Percentiles rank a stretch among this genome's conserved stretches.
Conservation (phyloP, 1,140 invertebrate species). For the Bursaphelenchus mucronatus region DNA sequence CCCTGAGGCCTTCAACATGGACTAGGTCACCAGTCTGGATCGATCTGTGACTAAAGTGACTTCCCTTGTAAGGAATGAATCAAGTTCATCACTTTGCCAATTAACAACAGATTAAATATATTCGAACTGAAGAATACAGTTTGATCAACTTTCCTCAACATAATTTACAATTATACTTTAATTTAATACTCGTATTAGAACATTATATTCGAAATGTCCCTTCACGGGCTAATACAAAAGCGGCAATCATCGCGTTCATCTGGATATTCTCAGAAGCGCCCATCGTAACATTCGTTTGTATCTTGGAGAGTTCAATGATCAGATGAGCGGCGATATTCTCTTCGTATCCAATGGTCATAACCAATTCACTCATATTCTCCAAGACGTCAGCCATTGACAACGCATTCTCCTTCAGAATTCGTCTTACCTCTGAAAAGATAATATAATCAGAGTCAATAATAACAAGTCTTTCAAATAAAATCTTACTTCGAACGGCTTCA, state of each 20-base stretch:
- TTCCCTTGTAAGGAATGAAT: too few relatives aligned
- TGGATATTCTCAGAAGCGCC: conserved; percentile 52
- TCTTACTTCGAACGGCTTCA: conserved; percentile 35
- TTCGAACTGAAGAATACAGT: too few relatives aligned
- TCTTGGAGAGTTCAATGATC: conserved; percentile 36
- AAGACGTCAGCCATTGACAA: conserved; percentile 50
- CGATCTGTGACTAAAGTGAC: too few relatives aligned
- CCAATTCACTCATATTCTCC: conserved; percentile 42
- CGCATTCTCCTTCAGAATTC: conserved; percentile 32
- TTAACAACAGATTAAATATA: too few relatives aligned
- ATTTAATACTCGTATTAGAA: too few relatives aligned
- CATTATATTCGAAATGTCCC: conserved; percentile 13
- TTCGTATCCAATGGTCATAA: conserved; percentile 39
- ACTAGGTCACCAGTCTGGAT: too few relatives aligned
- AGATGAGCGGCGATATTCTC: conserved; percentile 30
- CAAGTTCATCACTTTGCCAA: too few relatives aligned
- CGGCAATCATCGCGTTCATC: conserved; percentile 36
- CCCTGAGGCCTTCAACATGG: too few relatives aligned
- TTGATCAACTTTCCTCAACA: too few relatives aligned
- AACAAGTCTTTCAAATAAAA: conserved; percentile 29
- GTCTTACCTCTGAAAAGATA: conserved; percentile 40
- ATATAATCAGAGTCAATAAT: conserved; percentile 27
- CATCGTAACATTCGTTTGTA: conserved; percentile 40
- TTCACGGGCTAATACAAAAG: conserved; percentile 30
- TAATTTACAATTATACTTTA: too few relatives aligned